phyloP scores from a whole-genome alignment of 2,113 vertebrate genomes.

The Chaetorhynchus papuensis region DNA sequence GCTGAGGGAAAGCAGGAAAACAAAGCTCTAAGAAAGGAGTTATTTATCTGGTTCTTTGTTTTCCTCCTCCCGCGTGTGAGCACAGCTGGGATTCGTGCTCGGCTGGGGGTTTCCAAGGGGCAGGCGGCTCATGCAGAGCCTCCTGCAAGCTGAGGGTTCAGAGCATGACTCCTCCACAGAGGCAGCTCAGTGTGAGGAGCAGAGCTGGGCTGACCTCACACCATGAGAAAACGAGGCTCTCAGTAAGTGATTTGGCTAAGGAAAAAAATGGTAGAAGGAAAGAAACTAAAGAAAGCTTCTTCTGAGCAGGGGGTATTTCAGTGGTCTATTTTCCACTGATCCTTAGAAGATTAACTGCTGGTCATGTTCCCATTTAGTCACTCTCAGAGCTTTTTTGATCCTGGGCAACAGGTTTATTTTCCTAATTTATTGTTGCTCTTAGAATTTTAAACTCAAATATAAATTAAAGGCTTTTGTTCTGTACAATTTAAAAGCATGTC shows the following conservation, averaged over 20 bases:
- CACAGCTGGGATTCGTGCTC: background rate
- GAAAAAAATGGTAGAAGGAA: background rate
- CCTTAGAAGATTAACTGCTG: slow-evolving; percentile 37
- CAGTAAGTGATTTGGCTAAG: background rate
- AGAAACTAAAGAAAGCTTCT: background rate
- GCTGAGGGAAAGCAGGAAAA: background rate
- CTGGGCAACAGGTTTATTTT: slow-evolving; percentile 46
- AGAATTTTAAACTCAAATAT: slow-evolving; percentile 51
- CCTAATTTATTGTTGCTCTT: slow-evolving; percentile 60
- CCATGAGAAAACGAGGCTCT: background rate
- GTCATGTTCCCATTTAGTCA: slow-evolving; percentile 27
- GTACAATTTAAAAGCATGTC: slow-evolving; percentile 11
- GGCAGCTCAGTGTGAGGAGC: slow-evolving; percentile 30
- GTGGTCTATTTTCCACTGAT: background rate
- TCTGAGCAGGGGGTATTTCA: background rate
- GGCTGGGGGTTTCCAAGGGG: background rate
- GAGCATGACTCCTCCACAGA: background rate
- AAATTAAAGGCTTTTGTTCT: slow-evolving; percentile 56
- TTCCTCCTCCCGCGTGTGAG: background rate
- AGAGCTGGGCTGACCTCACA: slow-evolving; percentile 18
- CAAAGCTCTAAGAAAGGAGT: background rate
- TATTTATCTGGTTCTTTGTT: background rate
- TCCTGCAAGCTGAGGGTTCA: rapidly evolving
- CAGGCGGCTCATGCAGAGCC: background rate
- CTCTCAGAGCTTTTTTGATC: slow-evolving; percentile 45